Percentiles rank a stretch among this genome's conserved stretches.
Evolutionary conservation across 1,140 invertebrate species (phyloP).

Genomic region (Tigriopus japonicus): DNA sequence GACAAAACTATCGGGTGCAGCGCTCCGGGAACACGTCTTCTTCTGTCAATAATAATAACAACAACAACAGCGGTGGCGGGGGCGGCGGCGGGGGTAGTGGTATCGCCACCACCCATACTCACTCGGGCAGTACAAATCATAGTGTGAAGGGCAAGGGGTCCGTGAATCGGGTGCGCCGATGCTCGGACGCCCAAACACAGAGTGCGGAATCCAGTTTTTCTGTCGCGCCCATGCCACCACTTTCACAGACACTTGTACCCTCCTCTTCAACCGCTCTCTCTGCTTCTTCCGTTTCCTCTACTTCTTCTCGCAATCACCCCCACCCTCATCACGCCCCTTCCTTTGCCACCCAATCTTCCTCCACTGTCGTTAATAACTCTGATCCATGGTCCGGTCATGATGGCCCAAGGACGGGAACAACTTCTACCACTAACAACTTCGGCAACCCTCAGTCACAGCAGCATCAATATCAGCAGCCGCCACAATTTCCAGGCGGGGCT

Average conservation of each 20-base stretch:
- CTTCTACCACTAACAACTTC: not conserved
- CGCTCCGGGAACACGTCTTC: not conserved
- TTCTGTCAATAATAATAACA: slow-evolving; percentile 4
- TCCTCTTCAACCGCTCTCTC: not conserved
- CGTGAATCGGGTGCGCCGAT: no score
- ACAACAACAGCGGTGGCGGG: not conserved
- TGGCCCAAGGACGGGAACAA: no score
- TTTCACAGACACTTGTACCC: not conserved
- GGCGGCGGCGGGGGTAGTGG: no score
- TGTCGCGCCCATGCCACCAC: not conserved
- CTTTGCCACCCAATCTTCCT: no score
- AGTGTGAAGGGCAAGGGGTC: no score
- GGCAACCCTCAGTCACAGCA: not conserved
- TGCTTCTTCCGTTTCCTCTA: no score
- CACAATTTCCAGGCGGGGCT: not conserved
- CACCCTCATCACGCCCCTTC: no score
- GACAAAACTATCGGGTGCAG: slow-evolving; percentile 5
- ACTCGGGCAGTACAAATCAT: no score
- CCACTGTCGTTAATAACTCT: no score
- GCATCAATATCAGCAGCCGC: not conserved
- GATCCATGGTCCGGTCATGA: no score
- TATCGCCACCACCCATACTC: no score
- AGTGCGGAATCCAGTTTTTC: slow-evolving; percentile 1
- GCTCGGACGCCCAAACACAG: slow-evolving; percentile 4
- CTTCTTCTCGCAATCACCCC: no score